A percentile compares a stretch with the other conserved stretches of the same genome.
These are phyloP conservation scores for Astatoreochromis straeleni DNA, from an alignment of 2,113 vertebrate species.

Conservation along the genomic window DNA sequence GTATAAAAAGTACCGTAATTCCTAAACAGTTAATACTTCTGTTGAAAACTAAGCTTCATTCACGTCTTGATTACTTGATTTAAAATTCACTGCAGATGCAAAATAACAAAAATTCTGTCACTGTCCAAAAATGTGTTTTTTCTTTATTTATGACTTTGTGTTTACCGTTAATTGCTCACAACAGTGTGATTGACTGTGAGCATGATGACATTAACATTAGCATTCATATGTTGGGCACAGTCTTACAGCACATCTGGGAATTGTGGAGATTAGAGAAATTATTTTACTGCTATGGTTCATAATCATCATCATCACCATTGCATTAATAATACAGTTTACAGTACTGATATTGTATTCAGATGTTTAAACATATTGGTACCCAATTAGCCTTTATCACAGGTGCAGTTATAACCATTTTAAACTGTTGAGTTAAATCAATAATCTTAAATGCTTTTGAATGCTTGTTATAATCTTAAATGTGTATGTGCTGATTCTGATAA, in stretches of 20 bases:
- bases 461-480: too few species aligned
- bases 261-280: too few species aligned
- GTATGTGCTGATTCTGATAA: too few species aligned
- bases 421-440: too few species aligned
- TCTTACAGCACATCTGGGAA: background rate
- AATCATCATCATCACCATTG: too few species aligned
- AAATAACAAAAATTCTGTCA: background rate
- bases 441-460: too few species aligned
- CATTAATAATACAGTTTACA: too few species aligned
- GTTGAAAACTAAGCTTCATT: background rate
- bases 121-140: background rate
- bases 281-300: too few species aligned
- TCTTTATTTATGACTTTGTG: background rate
- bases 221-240: background rate
- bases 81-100: background rate
- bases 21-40: background rate
- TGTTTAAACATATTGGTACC: too few species aligned
- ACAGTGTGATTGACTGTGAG: background rate
- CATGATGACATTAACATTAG: background rate
- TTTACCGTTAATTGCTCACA: background rate
- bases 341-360: too few species aligned
- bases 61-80: background rate
- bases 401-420: too few species aligned
- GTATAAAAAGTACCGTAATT: background rate
- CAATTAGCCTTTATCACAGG: too few species aligned